Base-by-base conservation (phyloP, 2,888 invertebrate species). In the Blomia tropicalis region DNA sequence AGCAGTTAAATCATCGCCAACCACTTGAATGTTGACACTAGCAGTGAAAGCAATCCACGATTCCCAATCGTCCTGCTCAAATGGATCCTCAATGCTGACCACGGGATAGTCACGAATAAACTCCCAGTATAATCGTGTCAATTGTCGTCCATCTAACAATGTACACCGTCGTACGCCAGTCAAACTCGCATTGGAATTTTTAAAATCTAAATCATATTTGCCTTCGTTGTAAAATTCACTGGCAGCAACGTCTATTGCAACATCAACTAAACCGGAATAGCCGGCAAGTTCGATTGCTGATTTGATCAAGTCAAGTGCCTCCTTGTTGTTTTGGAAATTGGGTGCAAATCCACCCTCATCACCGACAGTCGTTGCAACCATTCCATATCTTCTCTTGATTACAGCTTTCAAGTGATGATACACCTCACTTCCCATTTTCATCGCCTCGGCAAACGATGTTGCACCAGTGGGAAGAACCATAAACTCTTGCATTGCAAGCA, bases 311-410 rank as follows among this genome's bases (percentile, higher is more conserved):
- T 80, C 80, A 56, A 95, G 77, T 62, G 88, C 92, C 73, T 96
- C 96, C 75, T 90, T 88, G 78, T 93, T 93, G 77, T 90, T 89
- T 69, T 84, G 83, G 72, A 98, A 95, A 76, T 96, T 95, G 65
- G 98, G 96, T 54, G 96, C 96, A 73, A 98, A 98, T 68, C 98
- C 98, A 76, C 98, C 98, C 76, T 98, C 98, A 77, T 98, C 98
- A 69, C 96, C 96, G 11, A 98, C 98, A 68, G 93, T 87, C 5
- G 93, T 93, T 29, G 92, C 91, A 77, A 95, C 95, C 71, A 93
- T 81, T 64, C 96, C 96, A 70, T 80, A 81, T 77, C 90, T 89
- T 71, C 83, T 82, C 78, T 96, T 91, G 75, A 98, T 96, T 67
- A 93, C 91, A 69, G 77, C 76, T 75, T 93, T 93, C 75, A 92